A percentile compares a stretch with the other conserved stretches of the same genome.
These are phyloP conservation scores for Eurytoma californica DNA, from an alignment of 2,888 invertebrate genomes.

Conservation along the genomic window DNA sequence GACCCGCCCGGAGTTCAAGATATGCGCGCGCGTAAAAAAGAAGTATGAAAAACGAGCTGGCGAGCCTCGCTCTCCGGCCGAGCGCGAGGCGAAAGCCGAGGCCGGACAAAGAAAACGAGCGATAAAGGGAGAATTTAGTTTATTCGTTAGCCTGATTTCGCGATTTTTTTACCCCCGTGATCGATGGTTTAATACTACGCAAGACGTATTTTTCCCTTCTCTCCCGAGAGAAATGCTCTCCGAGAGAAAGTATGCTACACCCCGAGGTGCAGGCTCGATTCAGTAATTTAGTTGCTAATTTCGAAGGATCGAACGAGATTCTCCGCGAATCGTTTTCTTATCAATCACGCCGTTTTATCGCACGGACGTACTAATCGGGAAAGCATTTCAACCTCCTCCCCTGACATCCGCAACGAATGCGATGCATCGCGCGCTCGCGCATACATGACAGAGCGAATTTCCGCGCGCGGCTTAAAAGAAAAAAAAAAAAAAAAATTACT, in stretches of 20 bases:
- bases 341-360: no score
- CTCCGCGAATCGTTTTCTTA: no score
- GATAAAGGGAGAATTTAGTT: constrained; percentile 3
- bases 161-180: background rate
- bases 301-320: no score
- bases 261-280: background rate
- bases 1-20: constrained; percentile 43
- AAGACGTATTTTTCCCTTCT: background rate
- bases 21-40: constrained; percentile 34
- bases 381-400: no score
- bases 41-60: constrained; percentile 22
- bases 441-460: background rate
- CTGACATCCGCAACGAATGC: background rate
- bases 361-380: no score
- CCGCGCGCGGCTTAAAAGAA: background rate
- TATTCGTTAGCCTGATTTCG: background rate
- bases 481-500: background rate
- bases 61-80: background rate
- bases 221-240: background rate
- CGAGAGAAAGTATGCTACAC: background rate
- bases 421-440: background rate
- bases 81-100: background rate
- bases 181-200: background rate
- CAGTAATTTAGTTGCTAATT: no score
- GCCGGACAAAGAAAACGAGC: constrained; percentile 3